These are phyloP conservation scores for Paramormyrops hopkinsi DNA, from an alignment of 2,797 vertebrate species.

Conservation along the genomic window DNA sequence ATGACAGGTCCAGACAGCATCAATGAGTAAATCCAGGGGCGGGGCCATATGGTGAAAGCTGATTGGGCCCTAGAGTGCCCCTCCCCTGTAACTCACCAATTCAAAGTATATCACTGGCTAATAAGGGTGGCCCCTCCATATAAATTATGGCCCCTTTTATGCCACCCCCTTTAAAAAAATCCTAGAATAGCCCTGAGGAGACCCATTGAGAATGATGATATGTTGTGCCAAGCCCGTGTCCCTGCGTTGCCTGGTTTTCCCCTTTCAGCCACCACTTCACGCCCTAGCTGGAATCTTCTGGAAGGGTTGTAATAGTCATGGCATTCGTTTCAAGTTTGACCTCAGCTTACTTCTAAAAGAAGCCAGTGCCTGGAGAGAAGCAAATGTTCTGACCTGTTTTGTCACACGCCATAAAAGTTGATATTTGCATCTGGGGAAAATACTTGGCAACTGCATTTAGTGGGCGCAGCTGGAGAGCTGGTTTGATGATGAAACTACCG, in stretches of 20 bases:
- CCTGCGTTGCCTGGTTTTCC: not conserved
- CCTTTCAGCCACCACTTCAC: not conserved
- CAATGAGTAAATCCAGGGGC: not conserved
- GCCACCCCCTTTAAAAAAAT: not conserved
- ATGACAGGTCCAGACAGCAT: not conserved
- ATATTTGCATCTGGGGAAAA: not conserved
- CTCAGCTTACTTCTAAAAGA: not conserved
- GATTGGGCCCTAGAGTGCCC: not conserved
- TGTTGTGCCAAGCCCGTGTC: not conserved
- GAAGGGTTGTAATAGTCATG: not conserved
- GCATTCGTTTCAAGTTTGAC: not conserved
- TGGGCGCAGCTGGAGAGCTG: not conserved
- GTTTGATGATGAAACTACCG: not conserved
- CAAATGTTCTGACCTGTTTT: not conserved
- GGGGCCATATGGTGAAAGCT: not conserved
- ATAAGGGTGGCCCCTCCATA: not conserved
- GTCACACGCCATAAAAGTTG: not conserved
- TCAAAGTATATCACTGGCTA: not conserved
- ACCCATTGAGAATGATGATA: not conserved
- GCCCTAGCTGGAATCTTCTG: not conserved
- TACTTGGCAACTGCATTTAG: not conserved
- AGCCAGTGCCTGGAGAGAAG: not conserved
- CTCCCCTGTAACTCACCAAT: not conserved
- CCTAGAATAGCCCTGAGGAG: not conserved
- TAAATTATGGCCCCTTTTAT: not conserved